Evolutionary conservation across 2,797 vertebrate genomes (phyloP), one percentile per base, ranked within the genome.

Genomic region (Enteromius argenteus): DNA sequence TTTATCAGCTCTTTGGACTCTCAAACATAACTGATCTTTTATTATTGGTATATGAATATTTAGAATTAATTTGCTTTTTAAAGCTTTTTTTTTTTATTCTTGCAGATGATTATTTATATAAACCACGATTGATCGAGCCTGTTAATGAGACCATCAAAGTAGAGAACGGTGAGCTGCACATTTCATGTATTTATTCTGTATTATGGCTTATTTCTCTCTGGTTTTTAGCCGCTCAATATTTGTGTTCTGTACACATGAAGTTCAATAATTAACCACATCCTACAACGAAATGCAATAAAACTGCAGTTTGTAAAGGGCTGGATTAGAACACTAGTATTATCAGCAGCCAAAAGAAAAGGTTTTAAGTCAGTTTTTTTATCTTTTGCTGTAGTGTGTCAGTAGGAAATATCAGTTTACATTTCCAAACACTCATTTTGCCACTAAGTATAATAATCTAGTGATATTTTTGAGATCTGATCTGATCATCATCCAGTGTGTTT

Each of bases 101-200:
- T 90, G 66, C 87, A 94, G 94, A 56, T 0, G 1, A 75, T 0
- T 87, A 86, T 44, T 56, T 1, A 53, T 17, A 87, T 46, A 44
- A 1, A 19, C 95, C 96, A 30, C 79, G 92, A 74, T 90, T 99
- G 53, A 62, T 89, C 46, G 93, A 95, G 85, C 97, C 97, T 0
- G 79, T 78, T 15, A 94, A 95, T 37, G 92, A 95, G 21, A 91
- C 90, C 2, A 51, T 96, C 84, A 95, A 94, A 92, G 93, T 92
- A 19, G 60, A 85, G 5, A 71, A 86, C 1, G 97, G 97, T 98
- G 89, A 96, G 93, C 90, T 68, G 4, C 6, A 19, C 56, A 1
- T 53, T 60, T 81, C 1, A 14, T 53, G 23, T 46, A 23, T 53
- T 5, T 37, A n/a, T 42, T 32, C 46, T 35, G 44, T 14, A 15